These are phyloP conservation scores for Silurus asotus DNA, from an alignment of 2,113 vertebrate genomes.

Conservation along the genomic window DNA sequence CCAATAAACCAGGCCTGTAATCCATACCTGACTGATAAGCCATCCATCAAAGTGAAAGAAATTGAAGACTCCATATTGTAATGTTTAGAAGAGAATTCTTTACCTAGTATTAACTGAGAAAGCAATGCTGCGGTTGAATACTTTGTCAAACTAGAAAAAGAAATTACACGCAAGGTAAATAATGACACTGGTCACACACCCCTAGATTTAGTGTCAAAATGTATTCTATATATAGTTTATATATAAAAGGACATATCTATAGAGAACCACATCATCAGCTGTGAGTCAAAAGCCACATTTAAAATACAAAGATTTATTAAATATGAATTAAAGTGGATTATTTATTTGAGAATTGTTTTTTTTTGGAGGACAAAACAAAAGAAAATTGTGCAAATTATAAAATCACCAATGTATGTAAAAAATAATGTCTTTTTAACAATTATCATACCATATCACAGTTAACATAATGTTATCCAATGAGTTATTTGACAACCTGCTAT, in stretches of 20 bases:
- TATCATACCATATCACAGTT: slow-evolving; percentile 7
- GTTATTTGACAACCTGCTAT: slow-evolving; percentile 2
- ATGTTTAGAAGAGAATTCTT: background rate
- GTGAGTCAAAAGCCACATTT: background rate
- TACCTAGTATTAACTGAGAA: background rate
- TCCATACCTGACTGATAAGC: background rate
- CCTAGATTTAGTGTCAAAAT: background rate
- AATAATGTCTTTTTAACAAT: background rate
- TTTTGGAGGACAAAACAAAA: background rate
- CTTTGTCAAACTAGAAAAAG: background rate
- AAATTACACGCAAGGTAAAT: background rate
- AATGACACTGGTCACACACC: background rate
- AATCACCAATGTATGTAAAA: background rate
- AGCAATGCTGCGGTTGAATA: background rate
- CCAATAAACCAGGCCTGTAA: background rate
- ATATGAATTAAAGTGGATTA: background rate
- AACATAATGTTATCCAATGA: slow-evolving; percentile 31
- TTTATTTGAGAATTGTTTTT: background rate
- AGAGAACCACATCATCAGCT: background rate
- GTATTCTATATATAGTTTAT: background rate
- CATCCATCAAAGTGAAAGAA: background rate
- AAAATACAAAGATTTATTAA: background rate
- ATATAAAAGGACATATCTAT: background rate
- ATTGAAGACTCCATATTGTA: background rate
- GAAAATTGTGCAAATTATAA: background rate